phyloP scores from a whole-genome alignment of 1,140 invertebrate genomes.

The Leptopilina clavipes region DNA sequence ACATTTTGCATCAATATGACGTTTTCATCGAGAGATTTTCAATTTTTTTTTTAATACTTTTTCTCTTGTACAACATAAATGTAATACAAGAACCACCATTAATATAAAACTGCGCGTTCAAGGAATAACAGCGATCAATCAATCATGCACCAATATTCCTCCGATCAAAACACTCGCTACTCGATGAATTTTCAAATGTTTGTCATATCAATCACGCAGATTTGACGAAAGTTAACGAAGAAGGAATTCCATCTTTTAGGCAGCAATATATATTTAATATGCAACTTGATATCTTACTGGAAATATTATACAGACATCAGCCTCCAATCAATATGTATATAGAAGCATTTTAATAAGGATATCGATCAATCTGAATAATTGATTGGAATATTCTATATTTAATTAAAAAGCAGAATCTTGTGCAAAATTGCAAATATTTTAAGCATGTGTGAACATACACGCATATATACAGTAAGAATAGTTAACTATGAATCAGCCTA shows the following conservation, averaged over 20 bases:
- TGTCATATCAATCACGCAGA: constrained; percentile 46
- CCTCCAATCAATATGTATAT: background rate
- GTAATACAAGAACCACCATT: constrained; percentile 41
- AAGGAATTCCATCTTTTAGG: constrained; percentile 24
- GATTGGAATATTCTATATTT: background rate
- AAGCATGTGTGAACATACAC: constrained; percentile 28
- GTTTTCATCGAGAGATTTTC: background rate
- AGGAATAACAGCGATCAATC: constrained; percentile 42
- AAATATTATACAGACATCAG: background rate
- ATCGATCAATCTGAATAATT: constrained; percentile 44
- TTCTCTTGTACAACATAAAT: background rate
- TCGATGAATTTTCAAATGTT: constrained; percentile 40
- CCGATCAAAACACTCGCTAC: constrained; percentile 21
- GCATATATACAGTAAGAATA: too few species aligned
- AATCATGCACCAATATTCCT: constrained; percentile 41
- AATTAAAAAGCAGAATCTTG: background rate
- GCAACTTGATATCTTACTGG: constrained; percentile 38
- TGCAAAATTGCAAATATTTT: constrained; percentile 22
- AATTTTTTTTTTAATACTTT: background rate
- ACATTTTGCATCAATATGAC: too few species aligned
- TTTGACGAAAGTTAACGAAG: background rate
- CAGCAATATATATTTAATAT: background rate
- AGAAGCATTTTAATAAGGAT: constrained; percentile 38
- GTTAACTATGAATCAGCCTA: too few species aligned
- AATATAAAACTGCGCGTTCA: constrained; percentile 34